Conservation (phyloP, 2,113 vertebrate genomes). For the Sigmodon hispidus region DNA sequence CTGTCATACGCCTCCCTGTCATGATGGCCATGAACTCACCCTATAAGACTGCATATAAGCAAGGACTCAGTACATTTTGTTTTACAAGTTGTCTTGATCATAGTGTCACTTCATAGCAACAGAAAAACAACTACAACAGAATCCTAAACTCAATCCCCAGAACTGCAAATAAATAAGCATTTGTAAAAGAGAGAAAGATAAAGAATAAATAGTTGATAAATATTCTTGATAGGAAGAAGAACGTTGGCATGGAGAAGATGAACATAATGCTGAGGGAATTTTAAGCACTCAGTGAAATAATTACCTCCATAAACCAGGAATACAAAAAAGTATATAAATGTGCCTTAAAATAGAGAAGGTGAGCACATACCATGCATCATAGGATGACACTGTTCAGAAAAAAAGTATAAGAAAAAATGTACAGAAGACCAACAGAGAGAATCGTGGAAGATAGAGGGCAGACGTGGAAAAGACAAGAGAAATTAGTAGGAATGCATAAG, state of each 20-base stretch:
- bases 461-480: not conserved
- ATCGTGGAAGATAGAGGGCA: not conserved
- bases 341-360: not conserved
- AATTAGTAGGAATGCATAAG: not conserved
- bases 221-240: not conserved
- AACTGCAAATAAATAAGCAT: not conserved
- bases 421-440: not conserved
- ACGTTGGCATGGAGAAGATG: not conserved
- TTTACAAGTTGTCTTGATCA: not conserved
- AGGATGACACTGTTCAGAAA: not conserved
- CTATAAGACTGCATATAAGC: not conserved
- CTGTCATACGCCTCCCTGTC: not conserved
- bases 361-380: not conserved
- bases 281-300: not conserved
- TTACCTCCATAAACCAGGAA: conserved; percentile 50
- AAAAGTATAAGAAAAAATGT: conserved; percentile 24
- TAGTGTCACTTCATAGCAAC: not conserved
- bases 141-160: not conserved
- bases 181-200: not conserved
- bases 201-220: not conserved
- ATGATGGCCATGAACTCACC: not conserved
- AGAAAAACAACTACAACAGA: not conserved
- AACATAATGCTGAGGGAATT: not conserved
- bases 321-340: conserved; percentile 2
- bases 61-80: not conserved